Base-by-base conservation (phyloP, 2,113 vertebrate genomes). In the Nanorana parkeri region DNA sequence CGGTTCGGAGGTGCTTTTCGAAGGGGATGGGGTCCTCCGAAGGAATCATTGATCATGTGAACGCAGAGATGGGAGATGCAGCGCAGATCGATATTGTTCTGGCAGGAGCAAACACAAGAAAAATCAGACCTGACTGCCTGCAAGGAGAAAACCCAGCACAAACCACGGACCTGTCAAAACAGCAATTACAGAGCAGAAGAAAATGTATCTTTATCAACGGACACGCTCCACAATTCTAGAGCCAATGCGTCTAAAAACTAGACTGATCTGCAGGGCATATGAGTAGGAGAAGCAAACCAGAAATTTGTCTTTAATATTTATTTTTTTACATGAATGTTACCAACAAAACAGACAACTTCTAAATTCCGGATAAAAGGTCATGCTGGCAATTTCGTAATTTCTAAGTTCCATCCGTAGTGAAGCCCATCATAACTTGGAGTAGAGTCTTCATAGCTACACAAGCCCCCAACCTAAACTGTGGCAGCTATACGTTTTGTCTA, bases 11-110 rank as follows among this genome's bases (percentile, higher is more conserved):
- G 41, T 47, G 41, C 11, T 65, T 19, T 65, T 65, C 1, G 17
- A 28, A 65, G 28, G 24, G 15, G 63, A 28, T 16, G 63, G 24
- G 51, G 51, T 55, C 54, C 71, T 15, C 10, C 1, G 17, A 23
- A 2, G 13, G 20, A 61, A 32, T 17, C 19, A 10, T 28, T 29
- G n/a, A 21, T 41, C 29, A 51, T 76, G 21, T 32, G 32, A 61
- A 23, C 20, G 15, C 4, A 28, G 13, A 13, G n/a, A 60, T 6
- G 15, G 13, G 16, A 0, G 0, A 51, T 0, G 0, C 24, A 16
- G 55, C 36, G 67, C 0, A 0, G 60, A 76, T 85, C 32, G 64
- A 80, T 72, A 80, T 84, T 47, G 52, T 36, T 23, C 65, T 69
- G 54, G 29, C 0, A 3, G 77, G 55, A 10, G 68, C 0, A 1